Evolutionary conservation across 37 sponge, comb jelly and placozoan species (phyloP).

Genomic region (Halisarca cf. caerulea): DNA sequence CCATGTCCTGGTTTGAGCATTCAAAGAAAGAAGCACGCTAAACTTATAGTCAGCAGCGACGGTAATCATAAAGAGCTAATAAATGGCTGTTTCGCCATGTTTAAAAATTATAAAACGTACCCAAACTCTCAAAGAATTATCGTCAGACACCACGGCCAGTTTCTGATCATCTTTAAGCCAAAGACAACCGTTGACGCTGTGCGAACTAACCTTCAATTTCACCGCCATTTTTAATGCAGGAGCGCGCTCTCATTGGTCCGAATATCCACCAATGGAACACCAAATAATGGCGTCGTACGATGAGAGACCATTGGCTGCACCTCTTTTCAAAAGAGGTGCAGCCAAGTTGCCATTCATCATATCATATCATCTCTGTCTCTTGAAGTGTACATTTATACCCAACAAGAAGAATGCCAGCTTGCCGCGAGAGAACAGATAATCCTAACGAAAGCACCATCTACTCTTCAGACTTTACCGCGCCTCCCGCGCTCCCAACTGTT

Average conservation of each 20-base stretch:
- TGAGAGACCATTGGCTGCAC: background rate
- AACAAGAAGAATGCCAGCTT: background rate
- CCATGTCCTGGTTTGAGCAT: too few species aligned
- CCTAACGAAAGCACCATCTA: background rate
- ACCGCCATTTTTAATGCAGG: too few species aligned
- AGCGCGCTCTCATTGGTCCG: too few species aligned
- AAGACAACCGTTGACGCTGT: constrained; percentile 48
- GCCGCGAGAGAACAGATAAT: background rate
- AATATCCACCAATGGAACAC: background rate
- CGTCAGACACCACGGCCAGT: constrained; percentile 75
- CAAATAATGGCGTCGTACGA: background rate
- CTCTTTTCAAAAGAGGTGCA: too few species aligned
- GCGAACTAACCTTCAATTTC: background rate
- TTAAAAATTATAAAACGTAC: constrained; percentile 35
- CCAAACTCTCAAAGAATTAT: constrained; percentile 67
- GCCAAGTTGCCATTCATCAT: too few species aligned
- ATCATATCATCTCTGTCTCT: too few species aligned
- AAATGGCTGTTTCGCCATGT: too few species aligned
- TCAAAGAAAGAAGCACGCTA: too few species aligned
- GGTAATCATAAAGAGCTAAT: too few species aligned
- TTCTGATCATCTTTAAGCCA: constrained; percentile 40
- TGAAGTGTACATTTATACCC: too few species aligned
- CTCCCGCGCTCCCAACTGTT: background rate
- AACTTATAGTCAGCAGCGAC: too few species aligned
- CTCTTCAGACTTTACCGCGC: background rate